These are phyloP conservation scores for Junco hyemalis DNA, from an alignment of 2,113 vertebrate genomes.

Conservation along the genomic window DNA sequence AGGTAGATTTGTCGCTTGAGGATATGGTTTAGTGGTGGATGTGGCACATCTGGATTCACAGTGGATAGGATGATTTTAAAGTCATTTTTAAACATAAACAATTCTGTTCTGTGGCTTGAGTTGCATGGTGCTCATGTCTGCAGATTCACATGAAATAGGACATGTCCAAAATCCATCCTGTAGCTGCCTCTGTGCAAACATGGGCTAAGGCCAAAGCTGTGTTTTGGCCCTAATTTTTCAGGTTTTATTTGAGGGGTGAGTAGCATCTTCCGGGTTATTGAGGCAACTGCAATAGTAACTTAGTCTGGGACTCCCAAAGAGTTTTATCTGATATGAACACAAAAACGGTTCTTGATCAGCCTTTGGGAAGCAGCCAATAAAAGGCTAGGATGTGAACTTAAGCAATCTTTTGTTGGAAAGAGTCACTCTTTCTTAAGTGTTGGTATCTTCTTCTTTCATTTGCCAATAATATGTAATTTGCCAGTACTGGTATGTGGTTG, in stretches of 20 bases:
- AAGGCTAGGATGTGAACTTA: background rate
- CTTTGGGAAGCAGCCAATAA: background rate
- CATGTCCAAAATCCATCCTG: background rate
- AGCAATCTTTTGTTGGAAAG: background rate
- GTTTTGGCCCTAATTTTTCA: background rate
- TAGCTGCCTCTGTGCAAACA: background rate
- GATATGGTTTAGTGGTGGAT: background rate
- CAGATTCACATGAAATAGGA: rapidly evolving
- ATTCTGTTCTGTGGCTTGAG: background rate
- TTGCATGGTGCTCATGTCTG: rapidly evolving
- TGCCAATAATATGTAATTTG: background rate
- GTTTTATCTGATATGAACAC: background rate
- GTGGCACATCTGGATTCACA: background rate
- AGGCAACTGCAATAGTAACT: background rate
- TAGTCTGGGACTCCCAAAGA: background rate
- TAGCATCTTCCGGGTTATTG: background rate
- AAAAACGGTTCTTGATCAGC: background rate
- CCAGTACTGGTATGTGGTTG: background rate
- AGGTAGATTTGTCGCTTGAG: background rate
- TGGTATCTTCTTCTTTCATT: background rate
- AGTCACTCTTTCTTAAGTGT: background rate
- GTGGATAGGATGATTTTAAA: background rate
- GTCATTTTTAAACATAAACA: background rate
- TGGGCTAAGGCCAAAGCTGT: background rate
- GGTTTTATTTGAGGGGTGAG: background rate